Percentiles rank a stretch among this genome's conserved stretches.
Evolutionary conservation across 2,888 invertebrate species (phyloP).

Genomic region (Eupithecia pulchellata): DNA sequence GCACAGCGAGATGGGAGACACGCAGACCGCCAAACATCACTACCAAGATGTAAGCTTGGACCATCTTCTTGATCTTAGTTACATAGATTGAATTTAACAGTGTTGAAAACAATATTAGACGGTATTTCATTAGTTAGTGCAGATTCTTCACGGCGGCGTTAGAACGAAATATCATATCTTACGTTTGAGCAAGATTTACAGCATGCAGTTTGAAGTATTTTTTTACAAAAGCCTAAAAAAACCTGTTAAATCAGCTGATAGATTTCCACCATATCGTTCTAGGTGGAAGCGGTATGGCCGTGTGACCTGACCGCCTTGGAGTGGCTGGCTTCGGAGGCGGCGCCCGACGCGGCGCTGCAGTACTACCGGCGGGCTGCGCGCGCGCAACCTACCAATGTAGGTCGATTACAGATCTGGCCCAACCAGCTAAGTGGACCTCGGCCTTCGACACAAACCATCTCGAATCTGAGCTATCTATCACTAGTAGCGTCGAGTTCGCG

Average conservation of each 20-base stretch:
- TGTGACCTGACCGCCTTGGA: constrained; percentile 70
- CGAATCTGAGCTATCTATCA: background rate
- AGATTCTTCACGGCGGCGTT: no score
- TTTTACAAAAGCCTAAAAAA: no score
- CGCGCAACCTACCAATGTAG: constrained; percentile 73
- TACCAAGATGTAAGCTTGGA: constrained; percentile 81
- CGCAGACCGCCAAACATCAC: constrained; percentile 82
- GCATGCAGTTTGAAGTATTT: no score
- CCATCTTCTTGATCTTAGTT: no score
- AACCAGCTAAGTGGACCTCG: background rate
- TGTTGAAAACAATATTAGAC: no score
- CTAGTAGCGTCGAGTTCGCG: background rate
- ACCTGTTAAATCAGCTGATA: background rate
- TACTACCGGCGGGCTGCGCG: constrained; percentile 76
- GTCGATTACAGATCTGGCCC: constrained; percentile 19
- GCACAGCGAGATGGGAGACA: constrained; percentile 95
- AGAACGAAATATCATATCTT: no score
- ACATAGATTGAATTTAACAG: no score
- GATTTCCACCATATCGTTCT: background rate
- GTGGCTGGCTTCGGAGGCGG: constrained; percentile 75
- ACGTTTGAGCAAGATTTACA: no score
- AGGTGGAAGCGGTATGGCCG: constrained; percentile 80
- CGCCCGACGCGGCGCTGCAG: constrained; percentile 70
- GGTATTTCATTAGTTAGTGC: no score
- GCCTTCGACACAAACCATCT: background rate